These are phyloP conservation scores for Tolypeutes matacus DNA, from an alignment of 2,797 vertebrate genomes.

Conservation along the genomic window DNA sequence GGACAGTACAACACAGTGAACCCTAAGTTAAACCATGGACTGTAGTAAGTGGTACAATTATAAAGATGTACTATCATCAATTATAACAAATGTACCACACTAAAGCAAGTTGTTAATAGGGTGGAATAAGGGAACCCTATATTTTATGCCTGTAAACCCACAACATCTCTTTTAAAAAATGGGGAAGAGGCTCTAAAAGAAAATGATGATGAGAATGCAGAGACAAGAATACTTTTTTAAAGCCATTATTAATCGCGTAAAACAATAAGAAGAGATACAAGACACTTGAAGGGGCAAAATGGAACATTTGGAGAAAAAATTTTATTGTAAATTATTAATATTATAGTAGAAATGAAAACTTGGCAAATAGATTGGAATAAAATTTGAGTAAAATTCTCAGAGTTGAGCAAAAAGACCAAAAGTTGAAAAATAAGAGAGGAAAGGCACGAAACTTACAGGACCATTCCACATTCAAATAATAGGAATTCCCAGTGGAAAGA, in stretches of 20 bases:
- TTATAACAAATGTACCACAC: too few species aligned
- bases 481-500: not conserved
- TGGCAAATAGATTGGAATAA: not conserved
- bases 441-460: not conserved
- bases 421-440: not conserved
- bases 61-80: too few species aligned
- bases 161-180: too few species aligned
- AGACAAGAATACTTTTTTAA: not conserved
- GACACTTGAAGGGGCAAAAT: not conserved
- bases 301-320: not conserved
- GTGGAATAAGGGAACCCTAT: too few species aligned
- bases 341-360: not conserved
- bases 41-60: too few species aligned
- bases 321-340: not conserved
- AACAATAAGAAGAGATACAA: not conserved
- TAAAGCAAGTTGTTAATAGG: too few species aligned
- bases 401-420: not conserved
- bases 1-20: too few species aligned
- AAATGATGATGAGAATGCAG: not conserved
- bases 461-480: not conserved
- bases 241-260: not conserved
- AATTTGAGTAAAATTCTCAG: not conserved
- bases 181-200: not conserved
- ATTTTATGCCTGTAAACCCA: too few species aligned
- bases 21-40: too few species aligned